Evolutionary conservation across 2,888 invertebrate species (phyloP).

Genomic region (Cantharis nigra): DNA sequence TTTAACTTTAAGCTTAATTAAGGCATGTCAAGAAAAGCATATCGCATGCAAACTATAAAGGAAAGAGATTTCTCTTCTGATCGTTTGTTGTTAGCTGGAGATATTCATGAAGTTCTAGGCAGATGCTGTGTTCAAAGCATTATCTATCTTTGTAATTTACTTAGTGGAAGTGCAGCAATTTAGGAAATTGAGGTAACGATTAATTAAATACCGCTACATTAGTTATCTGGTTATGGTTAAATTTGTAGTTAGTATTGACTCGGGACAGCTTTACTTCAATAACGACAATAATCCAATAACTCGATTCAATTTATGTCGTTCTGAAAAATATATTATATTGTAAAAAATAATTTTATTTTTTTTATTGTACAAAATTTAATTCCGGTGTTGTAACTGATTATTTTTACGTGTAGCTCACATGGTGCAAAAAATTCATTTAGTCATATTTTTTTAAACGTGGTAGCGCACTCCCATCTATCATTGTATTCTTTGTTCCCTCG

Average conservation of each 20-base stretch:
- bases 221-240: slow-evolving; percentile 13
- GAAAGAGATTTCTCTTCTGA: slow-evolving; percentile 25
- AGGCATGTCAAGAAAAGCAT: slow-evolving; percentile 36
- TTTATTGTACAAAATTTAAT: background rate
- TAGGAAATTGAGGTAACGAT: slow-evolving; percentile 28
- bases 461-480: background rate
- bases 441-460: background rate
- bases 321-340: background rate
- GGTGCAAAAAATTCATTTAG: background rate
- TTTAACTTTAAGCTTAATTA: slow-evolving; percentile 44
- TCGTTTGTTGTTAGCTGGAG: slow-evolving; percentile 19
- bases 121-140: slow-evolving; percentile 24
- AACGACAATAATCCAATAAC: background rate
- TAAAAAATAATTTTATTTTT: background rate
- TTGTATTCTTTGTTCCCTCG: background rate
- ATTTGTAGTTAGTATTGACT: slow-evolving; percentile 3
- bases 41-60: slow-evolving; percentile 26
- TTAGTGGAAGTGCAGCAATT: slow-evolving; percentile 19
- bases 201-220: slow-evolving; percentile 26
- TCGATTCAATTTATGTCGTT: background rate
- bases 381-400: background rate
- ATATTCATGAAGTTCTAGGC: slow-evolving; percentile 13
- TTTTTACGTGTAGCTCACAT: background rate
- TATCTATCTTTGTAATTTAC: slow-evolving; percentile 27
- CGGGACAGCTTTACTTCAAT: background rate